Percentiles rank a stretch among this genome's conserved stretches.
Evolutionary conservation across 2,113 vertebrate species (phyloP).

Genomic region (Elaphurus davidianus): DNA sequence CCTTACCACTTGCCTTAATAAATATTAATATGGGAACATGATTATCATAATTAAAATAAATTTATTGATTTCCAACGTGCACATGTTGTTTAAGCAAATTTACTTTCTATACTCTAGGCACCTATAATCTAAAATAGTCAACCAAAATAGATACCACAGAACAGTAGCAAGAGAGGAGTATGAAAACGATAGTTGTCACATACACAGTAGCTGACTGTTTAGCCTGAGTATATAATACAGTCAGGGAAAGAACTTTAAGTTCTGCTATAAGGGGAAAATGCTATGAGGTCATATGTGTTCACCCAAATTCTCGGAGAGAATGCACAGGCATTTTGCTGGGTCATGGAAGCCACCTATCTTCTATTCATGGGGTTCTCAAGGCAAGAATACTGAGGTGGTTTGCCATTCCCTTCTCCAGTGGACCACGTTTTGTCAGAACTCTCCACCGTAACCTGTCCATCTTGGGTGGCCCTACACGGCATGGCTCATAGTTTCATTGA

Average conservation of each 20-base stretch:
- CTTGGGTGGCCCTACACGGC: background rate
- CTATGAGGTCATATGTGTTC: background rate
- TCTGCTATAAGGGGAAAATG: background rate
- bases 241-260: background rate
- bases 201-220: background rate
- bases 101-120: background rate
- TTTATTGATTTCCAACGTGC: background rate
- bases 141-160: background rate
- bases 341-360: background rate
- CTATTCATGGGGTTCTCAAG: background rate
- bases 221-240: background rate
- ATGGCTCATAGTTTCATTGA: background rate
- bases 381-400: background rate
- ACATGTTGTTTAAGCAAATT: background rate
- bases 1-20: background rate
- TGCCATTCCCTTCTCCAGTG: background rate
- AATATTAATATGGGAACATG: background rate
- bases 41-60: constrained; percentile 30
- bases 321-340: background rate
- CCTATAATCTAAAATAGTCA: background rate
- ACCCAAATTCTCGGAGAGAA: background rate
- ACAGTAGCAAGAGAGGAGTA: background rate
- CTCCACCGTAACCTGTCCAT: background rate
- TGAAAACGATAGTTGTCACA: background rate
- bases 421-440: background rate